These are phyloP conservation scores for Cremastinae sp. DNA, from an alignment of 2,888 invertebrate species.

Conservation along the genomic window DNA sequence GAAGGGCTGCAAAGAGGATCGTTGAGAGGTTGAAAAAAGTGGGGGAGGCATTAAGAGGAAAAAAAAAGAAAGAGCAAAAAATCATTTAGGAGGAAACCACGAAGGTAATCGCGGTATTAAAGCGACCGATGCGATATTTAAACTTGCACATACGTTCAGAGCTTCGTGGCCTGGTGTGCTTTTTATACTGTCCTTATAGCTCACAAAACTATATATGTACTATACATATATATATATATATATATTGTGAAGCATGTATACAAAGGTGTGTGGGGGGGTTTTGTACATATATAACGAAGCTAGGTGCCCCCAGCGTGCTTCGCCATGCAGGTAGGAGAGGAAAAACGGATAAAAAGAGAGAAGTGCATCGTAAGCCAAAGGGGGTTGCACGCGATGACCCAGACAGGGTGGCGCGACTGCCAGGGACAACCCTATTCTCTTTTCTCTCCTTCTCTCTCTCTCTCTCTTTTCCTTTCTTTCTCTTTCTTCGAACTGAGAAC, in stretches of 20 bases:
- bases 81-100: conserved; percentile 26
- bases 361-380: conserved; percentile 50
- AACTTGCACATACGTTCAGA: conserved; percentile 14
- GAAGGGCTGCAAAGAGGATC: background rate
- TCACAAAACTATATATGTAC: conserved; percentile 24
- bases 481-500: conserved; percentile 12
- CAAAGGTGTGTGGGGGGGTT: conserved; percentile 16
- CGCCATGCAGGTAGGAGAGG: conserved; percentile 21
- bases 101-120: conserved; percentile 24
- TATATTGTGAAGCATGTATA: background rate
- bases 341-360: conserved; percentile 43
- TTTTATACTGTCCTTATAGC: conserved; percentile 37
- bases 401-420: conserved; percentile 76
- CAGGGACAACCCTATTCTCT: conserved; percentile 50
- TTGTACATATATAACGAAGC: conserved; percentile 6
- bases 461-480: conserved; percentile 39
- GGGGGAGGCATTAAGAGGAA: no score
- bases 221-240: background rate
- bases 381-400: conserved; percentile 75
- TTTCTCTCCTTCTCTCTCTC: conserved; percentile 31
- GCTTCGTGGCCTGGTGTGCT: conserved; percentile 23
- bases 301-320: conserved; percentile 36
- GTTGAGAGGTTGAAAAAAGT: background rate
- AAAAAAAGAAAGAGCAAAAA: conserved; percentile 5
- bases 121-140: conserved; percentile 43